Base-by-base conservation (phyloP, 2,888 invertebrate species). In the Drosophila nr. perissopoda region DNA sequence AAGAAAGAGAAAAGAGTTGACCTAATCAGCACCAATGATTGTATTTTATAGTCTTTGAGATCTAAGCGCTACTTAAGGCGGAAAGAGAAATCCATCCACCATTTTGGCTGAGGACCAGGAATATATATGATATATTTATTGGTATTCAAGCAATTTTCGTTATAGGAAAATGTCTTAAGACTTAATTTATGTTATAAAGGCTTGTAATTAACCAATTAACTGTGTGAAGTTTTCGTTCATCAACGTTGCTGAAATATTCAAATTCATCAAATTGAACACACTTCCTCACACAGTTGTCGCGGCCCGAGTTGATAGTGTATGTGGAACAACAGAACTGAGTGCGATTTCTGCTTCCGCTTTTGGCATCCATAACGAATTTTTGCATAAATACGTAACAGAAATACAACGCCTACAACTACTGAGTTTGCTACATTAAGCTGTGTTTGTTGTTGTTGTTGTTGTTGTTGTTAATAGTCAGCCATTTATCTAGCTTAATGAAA, bases 401-500 rank as follows among this genome's bases (percentile, higher is more conserved):
- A 31, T 21, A 25, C 48, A 27, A 29, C 29, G 40, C 21, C n/a
- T 58, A 25, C n/a, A 56, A n/a, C 48, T 38, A 16, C 48, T 53
- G 38, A 60, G 52, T 57, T 25, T 67, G 59, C 51, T 33, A 42
- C 25, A 62, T 62, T 56, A 48, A 29, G 71, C 31, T 63, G 31
- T 74, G 62, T 42, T 70, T 76, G 62, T 46, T 84, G 77, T 66
- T 76, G 74, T 69, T 81, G 64, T 53, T 84, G 78, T 68, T n/a
- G n/a, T n/a, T 76, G 76, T 69, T 80, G 74, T 83, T 91, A 92
- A 92, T 92, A 90, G 91, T 73, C 76, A 81, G 77, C 83, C 92
- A 91, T 91, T 92, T 91, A 92, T 91, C 91, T 92, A 88, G 91
- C 90, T 91, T 91, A 91, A 91, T 91, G 92, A 91, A 92, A 92